Conservation (phyloP, 2,113 vertebrate genomes). For the Alligator mississippiensis region DNA sequence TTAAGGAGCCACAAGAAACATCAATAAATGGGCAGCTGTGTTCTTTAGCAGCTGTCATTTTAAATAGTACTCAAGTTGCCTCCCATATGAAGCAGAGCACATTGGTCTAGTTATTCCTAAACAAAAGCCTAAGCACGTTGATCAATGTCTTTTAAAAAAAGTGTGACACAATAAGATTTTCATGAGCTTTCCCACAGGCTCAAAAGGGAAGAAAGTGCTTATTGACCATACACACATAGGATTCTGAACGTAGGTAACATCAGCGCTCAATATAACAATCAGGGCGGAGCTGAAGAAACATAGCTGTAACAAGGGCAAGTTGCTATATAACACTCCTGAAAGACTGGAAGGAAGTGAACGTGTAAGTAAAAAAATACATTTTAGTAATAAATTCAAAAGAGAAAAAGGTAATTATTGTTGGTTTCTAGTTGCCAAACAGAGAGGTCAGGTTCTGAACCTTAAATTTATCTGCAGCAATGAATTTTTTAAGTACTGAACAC, state of each 20-base stretch:
- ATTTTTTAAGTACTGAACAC: neutral
- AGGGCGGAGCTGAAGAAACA: fast-evolving
- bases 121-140: neutral
- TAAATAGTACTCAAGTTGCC: neutral
- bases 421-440: neutral
- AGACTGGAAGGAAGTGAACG: neutral
- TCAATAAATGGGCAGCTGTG: neutral
- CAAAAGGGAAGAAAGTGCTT: fast-evolving
- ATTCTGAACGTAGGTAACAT: neutral
- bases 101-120: neutral
- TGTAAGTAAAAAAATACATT: neutral
- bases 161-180: neutral
- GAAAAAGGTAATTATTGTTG: neutral
- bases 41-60: neutral
- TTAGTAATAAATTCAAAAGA: neutral
- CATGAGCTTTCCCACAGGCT: neutral
- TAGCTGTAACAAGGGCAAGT: neutral
- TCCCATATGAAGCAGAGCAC: neutral
- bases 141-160: neutral
- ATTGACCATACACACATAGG: neutral
- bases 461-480: neutral
- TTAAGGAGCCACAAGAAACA: neutral
- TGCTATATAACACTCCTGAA: neutral
- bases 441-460: neutral
- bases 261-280: neutral